These are phyloP conservation scores for Helicoverpa zea DNA, from an alignment of 1,140 invertebrate species.

Conservation along the genomic window DNA sequence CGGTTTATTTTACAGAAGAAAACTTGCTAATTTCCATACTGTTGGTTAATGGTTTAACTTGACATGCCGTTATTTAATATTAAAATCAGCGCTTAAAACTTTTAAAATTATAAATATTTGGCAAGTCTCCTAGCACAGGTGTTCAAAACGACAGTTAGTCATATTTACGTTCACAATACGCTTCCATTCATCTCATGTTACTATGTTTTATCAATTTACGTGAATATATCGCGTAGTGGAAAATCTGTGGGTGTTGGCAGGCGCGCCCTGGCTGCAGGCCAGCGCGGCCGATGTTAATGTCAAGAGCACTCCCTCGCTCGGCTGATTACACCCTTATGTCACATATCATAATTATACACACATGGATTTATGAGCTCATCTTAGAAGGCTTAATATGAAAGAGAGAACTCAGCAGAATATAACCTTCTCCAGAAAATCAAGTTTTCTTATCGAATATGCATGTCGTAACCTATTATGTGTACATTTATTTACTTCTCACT, in stretches of 20 bases:
- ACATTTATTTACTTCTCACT: background rate
- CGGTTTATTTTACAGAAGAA: conserved; percentile 5
- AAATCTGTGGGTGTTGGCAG: conserved; percentile 34
- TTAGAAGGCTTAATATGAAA: background rate
- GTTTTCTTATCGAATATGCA: background rate
- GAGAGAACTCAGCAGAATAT: background rate
- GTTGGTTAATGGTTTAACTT: background rate
- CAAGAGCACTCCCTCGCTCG: conserved; percentile 28
- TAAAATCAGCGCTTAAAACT: background rate
- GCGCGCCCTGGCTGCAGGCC: conserved; percentile 2
- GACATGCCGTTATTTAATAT: background rate
- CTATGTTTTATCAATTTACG: conserved; percentile 33
- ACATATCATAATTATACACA: background rate
- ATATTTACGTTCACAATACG: background rate
- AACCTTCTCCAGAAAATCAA: no score
- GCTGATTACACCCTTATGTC: background rate
- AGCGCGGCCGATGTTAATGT: conserved; percentile 35
- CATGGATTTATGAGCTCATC: background rate
- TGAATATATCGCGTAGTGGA: conserved; percentile 1
- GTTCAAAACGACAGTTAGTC: background rate
- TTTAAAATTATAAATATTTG: background rate
- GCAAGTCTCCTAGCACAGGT: background rate
- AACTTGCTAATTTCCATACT: background rate
- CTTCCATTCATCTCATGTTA: conserved; percentile 28
- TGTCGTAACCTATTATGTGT: no score